Evolutionary conservation across 2,888 invertebrate genomes (phyloP).

Genomic region (Dasysyrphus albostriatus): DNA sequence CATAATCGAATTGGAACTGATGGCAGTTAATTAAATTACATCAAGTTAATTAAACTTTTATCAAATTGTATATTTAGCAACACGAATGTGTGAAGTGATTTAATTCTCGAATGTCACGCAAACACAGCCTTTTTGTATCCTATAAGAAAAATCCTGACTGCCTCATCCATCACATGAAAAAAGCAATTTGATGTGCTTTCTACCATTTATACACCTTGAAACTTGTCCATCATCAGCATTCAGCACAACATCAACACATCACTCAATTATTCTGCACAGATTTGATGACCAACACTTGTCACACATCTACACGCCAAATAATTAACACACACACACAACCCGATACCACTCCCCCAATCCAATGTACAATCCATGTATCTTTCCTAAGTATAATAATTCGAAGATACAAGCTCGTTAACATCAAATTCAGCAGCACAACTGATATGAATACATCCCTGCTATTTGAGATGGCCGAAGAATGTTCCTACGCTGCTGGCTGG

Average conservation of each 20-base stretch:
- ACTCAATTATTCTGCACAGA: conserved; percentile 64
- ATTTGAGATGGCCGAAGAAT: not conserved
- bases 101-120: conserved; percentile 52
- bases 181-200: conserved; percentile 13
- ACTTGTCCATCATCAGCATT: conserved; percentile 5
- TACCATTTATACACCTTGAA: not conserved
- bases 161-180: conserved; percentile 66
- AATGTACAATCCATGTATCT: not conserved
- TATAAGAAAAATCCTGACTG: conserved; percentile 19
- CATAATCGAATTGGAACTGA: conserved; percentile 31
- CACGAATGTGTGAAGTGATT: conserved; percentile 5
- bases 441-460: not conserved
- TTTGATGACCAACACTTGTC: conserved; percentile 65
- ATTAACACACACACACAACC: conserved; percentile 28
- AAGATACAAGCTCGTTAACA: conserved; percentile 52
- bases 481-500: too few relatives aligned
- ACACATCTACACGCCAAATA: conserved; percentile 47
- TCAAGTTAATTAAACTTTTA: conserved; percentile 62
- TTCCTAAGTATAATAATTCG: conserved; percentile 24
- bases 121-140: conserved; percentile 14
- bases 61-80: conserved; percentile 42
- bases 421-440: not conserved
- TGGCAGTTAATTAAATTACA: conserved; percentile 62
- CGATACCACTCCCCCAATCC: not conserved
- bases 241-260: conserved; percentile 3